These are phyloP conservation scores for Gnathonemus echidnorhynchus DNA, from an alignment of 2,113 vertebrate species.

Conservation along the genomic window DNA sequence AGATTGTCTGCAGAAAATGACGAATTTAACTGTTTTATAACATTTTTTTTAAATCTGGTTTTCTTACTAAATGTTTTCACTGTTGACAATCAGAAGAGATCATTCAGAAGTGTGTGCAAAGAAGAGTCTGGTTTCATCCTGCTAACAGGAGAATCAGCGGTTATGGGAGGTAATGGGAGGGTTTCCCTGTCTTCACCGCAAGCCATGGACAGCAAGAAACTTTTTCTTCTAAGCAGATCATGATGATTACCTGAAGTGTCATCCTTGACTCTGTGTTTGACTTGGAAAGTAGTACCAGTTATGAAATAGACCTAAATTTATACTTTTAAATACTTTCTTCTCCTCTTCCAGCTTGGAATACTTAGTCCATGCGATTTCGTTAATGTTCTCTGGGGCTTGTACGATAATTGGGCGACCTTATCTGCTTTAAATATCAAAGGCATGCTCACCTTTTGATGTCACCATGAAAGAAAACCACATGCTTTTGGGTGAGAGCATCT, in stretches of 20 bases:
- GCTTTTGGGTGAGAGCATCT: slow-evolving; percentile 19
- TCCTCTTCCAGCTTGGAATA: slow-evolving; percentile 41
- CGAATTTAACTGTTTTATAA: neutral
- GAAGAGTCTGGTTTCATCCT: neutral
- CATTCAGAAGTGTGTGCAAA: neutral
- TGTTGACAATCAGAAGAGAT: neutral
- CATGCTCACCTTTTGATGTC: slow-evolving; percentile 30
- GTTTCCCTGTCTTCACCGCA: neutral
- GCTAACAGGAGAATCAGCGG: neutral
- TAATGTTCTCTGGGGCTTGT: slow-evolving; percentile 11
- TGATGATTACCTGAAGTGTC: slow-evolving; percentile 12
- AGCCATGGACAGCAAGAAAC: neutral
- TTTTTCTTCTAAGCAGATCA: neutral
- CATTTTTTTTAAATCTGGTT: neutral
- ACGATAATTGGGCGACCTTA: slow-evolving; percentile 19
- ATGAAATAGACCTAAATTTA: slow-evolving; percentile 47
- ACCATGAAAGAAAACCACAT: slow-evolving; percentile 14
- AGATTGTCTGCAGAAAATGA: neutral
- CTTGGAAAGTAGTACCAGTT: slow-evolving; percentile 19
- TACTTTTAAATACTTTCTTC: slow-evolving; percentile 43
- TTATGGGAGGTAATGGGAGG: neutral
- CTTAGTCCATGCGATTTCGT: slow-evolving; percentile 28
- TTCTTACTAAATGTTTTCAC: neutral
- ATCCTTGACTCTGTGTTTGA: slow-evolving; percentile 11
- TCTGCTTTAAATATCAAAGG: slow-evolving; percentile 28